phyloP scores from a whole-genome alignment of 2,888 invertebrate genomes.

The Microdon myrmicae region DNA sequence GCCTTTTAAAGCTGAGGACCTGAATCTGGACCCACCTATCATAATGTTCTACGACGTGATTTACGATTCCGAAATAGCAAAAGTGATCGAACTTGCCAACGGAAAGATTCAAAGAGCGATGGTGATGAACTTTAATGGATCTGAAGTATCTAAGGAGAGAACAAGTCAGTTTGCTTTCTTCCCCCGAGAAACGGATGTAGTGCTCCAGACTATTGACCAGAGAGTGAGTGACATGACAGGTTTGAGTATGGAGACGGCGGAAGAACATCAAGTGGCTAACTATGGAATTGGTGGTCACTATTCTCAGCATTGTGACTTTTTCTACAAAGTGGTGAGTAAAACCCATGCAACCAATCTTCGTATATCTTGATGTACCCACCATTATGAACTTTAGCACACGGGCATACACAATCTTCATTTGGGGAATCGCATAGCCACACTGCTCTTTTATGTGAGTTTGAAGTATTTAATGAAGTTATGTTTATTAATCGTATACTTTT shows the following conservation, averaged over 20 bases:
- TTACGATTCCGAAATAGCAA: conserved; percentile 70
- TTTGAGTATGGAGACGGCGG: conserved; percentile 71
- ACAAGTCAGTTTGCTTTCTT: conserved; percentile 58
- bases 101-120: conserved; percentile 68
- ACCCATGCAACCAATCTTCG: neutral
- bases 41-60: conserved; percentile 71
- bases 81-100: conserved; percentile 68
- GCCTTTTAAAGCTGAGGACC: conserved; percentile 69
- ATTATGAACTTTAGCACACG: neutral
- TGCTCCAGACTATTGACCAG: conserved; percentile 64
- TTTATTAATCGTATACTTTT: neutral
- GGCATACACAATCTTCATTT: too few species aligned
- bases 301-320: conserved; percentile 66
- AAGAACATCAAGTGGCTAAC: conserved; percentile 69
- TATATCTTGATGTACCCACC: neutral
- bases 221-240: conserved; percentile 71
- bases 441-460: conserved; percentile 63
- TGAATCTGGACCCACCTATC: conserved; percentile 69
- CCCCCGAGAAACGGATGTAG: conserved; percentile 69
- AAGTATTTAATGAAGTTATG: conserved; percentile 1
- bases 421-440: conserved; percentile 64
- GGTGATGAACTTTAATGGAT: conserved; percentile 83
- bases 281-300: conserved; percentile 72
- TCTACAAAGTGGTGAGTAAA: conserved; percentile 47
- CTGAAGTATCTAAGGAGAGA: conserved; percentile 47